Conservation (phyloP, 92 coral and sea anemone genomes). For the Epizoanthus illoricatus region DNA sequence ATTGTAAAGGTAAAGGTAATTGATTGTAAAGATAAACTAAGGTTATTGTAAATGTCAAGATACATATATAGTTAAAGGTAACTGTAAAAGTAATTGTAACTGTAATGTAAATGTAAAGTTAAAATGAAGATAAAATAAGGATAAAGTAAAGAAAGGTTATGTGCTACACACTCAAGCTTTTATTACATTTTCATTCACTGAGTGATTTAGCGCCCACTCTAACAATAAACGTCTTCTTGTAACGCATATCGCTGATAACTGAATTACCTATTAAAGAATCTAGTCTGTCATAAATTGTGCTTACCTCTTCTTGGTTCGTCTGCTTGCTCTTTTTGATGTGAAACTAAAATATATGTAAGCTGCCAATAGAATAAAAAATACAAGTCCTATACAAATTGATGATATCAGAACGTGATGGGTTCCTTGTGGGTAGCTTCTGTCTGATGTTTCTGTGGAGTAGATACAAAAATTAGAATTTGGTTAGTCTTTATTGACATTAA, state of each 20-base stretch:
- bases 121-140: too few species aligned
- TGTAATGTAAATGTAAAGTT: too few species aligned
- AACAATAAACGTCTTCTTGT: too few species aligned
- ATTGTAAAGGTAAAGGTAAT: too few species aligned
- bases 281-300: not conserved
- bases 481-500: not conserved
- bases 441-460: conserved; percentile 6
- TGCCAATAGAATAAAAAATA: conserved; percentile 18
- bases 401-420: conserved; percentile 26
- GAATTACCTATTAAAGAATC: not conserved
- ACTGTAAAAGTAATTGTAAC: too few species aligned
- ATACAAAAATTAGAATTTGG: not conserved
- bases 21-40: too few species aligned
- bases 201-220: too few species aligned
- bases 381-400: conserved; percentile 15
- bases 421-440: conserved; percentile 28
- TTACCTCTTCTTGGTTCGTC: conserved; percentile 3
- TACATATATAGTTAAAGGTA: too few species aligned
- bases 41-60: too few species aligned
- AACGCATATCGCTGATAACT: not conserved
- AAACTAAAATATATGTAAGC: conserved; percentile 21
- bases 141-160: too few species aligned
- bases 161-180: too few species aligned
- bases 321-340: conserved; percentile 1
- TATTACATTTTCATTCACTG: too few species aligned